Conservation (phyloP, 2,888 invertebrate species). For the Diadromus collaris region DNA sequence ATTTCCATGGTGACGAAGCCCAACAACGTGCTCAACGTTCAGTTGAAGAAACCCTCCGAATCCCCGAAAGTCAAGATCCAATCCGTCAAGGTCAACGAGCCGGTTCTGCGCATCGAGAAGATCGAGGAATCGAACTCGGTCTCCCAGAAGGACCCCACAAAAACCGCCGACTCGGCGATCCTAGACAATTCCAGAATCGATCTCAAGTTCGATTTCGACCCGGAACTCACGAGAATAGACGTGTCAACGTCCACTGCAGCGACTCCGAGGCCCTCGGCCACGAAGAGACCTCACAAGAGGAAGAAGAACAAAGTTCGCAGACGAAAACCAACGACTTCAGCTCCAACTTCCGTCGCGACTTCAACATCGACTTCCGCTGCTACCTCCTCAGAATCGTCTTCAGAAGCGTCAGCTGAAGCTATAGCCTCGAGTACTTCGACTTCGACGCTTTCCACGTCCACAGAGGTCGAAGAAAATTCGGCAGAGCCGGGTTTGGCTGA, state of each 20-base stretch:
- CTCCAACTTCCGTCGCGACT: slow-evolving; percentile 69
- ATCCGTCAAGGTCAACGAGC: slow-evolving; percentile 71
- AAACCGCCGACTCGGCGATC: slow-evolving; percentile 78
- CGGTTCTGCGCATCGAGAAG: slow-evolving; percentile 73
- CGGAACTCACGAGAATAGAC: slow-evolving; percentile 77
- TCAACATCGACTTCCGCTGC: slow-evolving; percentile 62
- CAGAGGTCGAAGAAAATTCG: slow-evolving; percentile 29
- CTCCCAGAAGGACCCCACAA: slow-evolving; percentile 80
- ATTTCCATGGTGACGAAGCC: slow-evolving; percentile 57
- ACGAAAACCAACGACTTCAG: slow-evolving; percentile 82
- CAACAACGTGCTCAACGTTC: slow-evolving; percentile 73
- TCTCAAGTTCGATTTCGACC: slow-evolving; percentile 74
- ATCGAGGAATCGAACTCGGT: slow-evolving; percentile 65
- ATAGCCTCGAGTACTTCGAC: slow-evolving; percentile 41
- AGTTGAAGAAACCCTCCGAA: slow-evolving; percentile 72
- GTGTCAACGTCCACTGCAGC: slow-evolving; percentile 78
- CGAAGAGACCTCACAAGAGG: slow-evolving; percentile 81
- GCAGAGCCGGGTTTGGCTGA: slow-evolving; percentile 61
- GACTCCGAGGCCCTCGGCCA: slow-evolving; percentile 76
- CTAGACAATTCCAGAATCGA: slow-evolving; percentile 80
- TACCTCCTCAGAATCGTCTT: slow-evolving; percentile 62
- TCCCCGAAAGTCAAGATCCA: slow-evolving; percentile 71
- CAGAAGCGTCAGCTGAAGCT: slow-evolving; percentile 41
- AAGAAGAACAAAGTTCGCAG: slow-evolving; percentile 83
- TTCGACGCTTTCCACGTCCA: slow-evolving; percentile 42